These are phyloP conservation scores for Pseudomyrmex dendroicus DNA, from an alignment of 1,140 invertebrate species.

Conservation along the genomic window DNA sequence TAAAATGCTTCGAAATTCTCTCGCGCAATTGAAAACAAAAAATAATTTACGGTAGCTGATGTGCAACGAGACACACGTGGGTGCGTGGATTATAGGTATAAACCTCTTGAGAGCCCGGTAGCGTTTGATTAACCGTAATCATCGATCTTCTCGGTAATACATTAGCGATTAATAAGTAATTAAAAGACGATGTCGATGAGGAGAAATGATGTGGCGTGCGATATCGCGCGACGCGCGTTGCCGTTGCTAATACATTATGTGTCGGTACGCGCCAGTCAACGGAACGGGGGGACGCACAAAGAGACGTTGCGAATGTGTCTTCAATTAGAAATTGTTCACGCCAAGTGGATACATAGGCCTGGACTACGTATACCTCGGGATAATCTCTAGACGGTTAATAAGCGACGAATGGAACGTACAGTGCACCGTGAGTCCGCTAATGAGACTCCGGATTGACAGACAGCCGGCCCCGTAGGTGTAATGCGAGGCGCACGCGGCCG, in stretches of 20 bases:
- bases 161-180: constrained; percentile 49
- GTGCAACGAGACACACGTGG: neutral
- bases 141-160: constrained; percentile 37
- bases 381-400: constrained; percentile 60
- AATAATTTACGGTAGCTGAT: constrained; percentile 13
- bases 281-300: constrained; percentile 9
- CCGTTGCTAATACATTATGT: constrained; percentile 23
- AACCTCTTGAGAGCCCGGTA: constrained; percentile 14
- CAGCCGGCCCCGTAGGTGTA: constrained; percentile 58
- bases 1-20: constrained; percentile 11
- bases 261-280: neutral
- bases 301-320: constrained; percentile 26
- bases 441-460: constrained; percentile 57
- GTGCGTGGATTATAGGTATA: neutral
- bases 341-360: constrained; percentile 35
- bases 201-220: constrained; percentile 33
- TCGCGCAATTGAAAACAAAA: neutral
- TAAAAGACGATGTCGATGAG: constrained; percentile 44
- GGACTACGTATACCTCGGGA: constrained; percentile 1
- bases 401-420: constrained; percentile 57
- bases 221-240: constrained; percentile 42
- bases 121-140: constrained; percentile 10
- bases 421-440: constrained; percentile 56
- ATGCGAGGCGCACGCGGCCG: constrained; percentile 56
- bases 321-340: constrained; percentile 59